phyloP scores from a whole-genome alignment of 2,888 invertebrate genomes.

The Ichneumon xanthorius region DNA sequence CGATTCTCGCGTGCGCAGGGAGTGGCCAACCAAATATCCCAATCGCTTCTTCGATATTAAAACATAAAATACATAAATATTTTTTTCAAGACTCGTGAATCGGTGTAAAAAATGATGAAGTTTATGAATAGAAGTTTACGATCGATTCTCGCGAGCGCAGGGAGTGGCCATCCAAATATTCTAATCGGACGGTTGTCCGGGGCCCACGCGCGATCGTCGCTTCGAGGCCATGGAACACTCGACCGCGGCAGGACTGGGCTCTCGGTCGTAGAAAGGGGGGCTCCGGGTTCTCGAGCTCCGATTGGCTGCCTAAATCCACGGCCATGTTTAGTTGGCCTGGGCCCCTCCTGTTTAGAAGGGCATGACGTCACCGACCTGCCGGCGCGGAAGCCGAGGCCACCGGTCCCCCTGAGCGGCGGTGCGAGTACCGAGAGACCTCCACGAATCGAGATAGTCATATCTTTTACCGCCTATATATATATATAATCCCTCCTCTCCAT shows the following conservation, averaged over 20 bases:
- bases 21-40: conserved; percentile 69
- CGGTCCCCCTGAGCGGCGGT: conserved; percentile 68
- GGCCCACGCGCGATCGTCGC: conserved; percentile 65
- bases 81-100: background rate
- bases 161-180: conserved; percentile 69
- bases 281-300: conserved; percentile 52
- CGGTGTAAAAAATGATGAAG: background rate
- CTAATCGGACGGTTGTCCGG: conserved; percentile 54
- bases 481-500: conserved; percentile 13
- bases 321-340: conserved; percentile 83
- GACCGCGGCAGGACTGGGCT: conserved; percentile 39
- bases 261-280: conserved; percentile 64
- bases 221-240: conserved; percentile 63
- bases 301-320: conserved; percentile 84
- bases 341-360: conserved; percentile 85
- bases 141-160: conserved; percentile 23
- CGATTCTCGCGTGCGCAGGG: conserved; percentile 33
- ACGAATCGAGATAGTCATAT: conserved; percentile 63
- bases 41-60: conserved; percentile 36
- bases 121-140: background rate
- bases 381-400: conserved; percentile 74
- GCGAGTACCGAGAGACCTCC: conserved; percentile 67
- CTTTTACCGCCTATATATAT: conserved; percentile 27
- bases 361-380: conserved; percentile 81
- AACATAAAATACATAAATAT: background rate